Conservation (phyloP, 2,888 invertebrate genomes). For the Allophyes oxyacanthae region DNA sequence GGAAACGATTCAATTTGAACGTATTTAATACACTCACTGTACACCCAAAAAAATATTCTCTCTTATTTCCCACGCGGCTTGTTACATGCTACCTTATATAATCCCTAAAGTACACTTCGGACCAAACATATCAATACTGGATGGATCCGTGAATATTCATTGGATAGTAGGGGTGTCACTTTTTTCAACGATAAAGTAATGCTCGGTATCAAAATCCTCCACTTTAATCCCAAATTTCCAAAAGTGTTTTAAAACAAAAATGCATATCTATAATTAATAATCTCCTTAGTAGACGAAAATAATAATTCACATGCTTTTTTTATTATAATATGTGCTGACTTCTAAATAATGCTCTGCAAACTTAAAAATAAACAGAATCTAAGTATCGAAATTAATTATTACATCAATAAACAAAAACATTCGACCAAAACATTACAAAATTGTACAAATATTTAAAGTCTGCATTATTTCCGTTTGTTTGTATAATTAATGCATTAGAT, state of each 20-base stretch:
- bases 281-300: too few species aligned
- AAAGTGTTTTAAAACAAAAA: neutral
- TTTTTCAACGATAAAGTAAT: conserved; percentile 25
- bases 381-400: too few species aligned
- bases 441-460: conserved; percentile 11
- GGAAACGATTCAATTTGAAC: conserved; percentile 49
- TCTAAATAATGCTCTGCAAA: too few species aligned
- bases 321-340: too few species aligned
- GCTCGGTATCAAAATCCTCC: conserved; percentile 4
- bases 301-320: too few species aligned
- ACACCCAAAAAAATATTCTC: conserved; percentile 47
- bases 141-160: conserved; percentile 73
- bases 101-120: conserved; percentile 63
- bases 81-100: conserved; percentile 63
- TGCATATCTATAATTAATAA: too few species aligned
- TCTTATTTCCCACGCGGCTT: conserved; percentile 62
- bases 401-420: neutral
- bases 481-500: neutral
- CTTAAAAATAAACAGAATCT: too few species aligned
- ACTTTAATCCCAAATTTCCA: conserved; percentile 1
- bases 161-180: conserved; percentile 52
- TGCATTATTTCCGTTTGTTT: conserved; percentile 2
- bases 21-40: conserved; percentile 47
- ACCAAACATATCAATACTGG: conserved; percentile 74
- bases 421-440: neutral